Conservation (phyloP, 2,888 invertebrate genomes). For the Melipona beecheii region DNA sequence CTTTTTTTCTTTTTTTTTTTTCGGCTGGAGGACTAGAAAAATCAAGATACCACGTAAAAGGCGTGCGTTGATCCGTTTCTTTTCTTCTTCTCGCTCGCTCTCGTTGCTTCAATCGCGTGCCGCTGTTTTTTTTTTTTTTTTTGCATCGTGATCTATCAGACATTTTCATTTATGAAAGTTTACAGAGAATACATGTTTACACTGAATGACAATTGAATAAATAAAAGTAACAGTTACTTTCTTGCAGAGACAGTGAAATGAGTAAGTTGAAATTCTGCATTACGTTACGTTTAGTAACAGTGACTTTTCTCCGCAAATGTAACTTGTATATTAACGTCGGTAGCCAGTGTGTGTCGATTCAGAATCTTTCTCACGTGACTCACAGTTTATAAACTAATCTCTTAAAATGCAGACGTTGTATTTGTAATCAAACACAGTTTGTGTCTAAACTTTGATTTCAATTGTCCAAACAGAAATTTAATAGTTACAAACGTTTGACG, state of each 20-base stretch:
- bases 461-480: background rate
- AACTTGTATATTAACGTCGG: too few species aligned
- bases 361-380: too few species aligned
- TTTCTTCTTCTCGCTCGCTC: slow-evolving; percentile 6
- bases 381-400: background rate
- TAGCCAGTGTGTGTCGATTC: too few species aligned
- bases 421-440: background rate
- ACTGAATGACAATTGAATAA: background rate
- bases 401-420: background rate
- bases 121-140: background rate
- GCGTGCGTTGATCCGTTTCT: slow-evolving; percentile 25
- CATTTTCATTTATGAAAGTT: background rate
- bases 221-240: background rate
- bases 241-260: background rate
- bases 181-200: too few species aligned
- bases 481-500: background rate
- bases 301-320: too few species aligned
- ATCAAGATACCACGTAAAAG: slow-evolving; percentile 46
- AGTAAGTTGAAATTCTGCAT: too few species aligned
- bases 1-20: background rate
- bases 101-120: background rate
- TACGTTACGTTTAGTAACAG: too few species aligned
- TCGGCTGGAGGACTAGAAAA: slow-evolving; percentile 41
- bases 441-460: background rate
- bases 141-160: slow-evolving; percentile 34